Percentiles rank a stretch among this genome's conserved stretches.
These are phyloP conservation scores for Donacobius atricapilla DNA, from an alignment of 2,113 vertebrate genomes.

Conservation along the genomic window DNA sequence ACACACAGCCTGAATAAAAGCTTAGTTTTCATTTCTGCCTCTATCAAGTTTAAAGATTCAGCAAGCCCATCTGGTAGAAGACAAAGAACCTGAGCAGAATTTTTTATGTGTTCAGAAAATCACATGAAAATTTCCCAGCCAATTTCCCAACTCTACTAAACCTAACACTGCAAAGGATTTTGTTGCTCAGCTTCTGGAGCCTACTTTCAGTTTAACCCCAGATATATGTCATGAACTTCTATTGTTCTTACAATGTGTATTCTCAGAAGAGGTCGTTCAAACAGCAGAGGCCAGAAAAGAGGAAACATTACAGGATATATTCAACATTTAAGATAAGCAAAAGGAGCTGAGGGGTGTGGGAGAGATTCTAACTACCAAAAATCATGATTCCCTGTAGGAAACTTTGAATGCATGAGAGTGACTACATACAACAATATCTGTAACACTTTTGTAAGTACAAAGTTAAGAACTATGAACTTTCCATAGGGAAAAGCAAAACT, in stretches of 20 bases:
- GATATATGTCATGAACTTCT: background rate
- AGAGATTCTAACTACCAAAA: background rate
- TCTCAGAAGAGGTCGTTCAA: background rate
- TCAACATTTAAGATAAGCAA: background rate
- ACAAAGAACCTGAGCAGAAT: background rate
- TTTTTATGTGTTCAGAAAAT: background rate
- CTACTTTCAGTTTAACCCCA: background rate
- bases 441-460: background rate
- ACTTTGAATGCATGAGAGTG: background rate
- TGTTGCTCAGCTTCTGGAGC: background rate
- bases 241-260: background rate
- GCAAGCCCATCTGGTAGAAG: background rate
- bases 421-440: background rate
- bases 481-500: background rate
- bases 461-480: background rate
- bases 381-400: background rate
- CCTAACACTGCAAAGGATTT: background rate
- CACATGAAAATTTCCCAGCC: background rate
- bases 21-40: background rate
- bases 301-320: background rate
- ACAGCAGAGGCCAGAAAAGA: background rate
- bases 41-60: background rate
- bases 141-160: background rate
- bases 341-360: background rate
- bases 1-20: background rate